Conservation (phyloP, 2,113 vertebrate species). For the Atlantisia rogersi region DNA sequence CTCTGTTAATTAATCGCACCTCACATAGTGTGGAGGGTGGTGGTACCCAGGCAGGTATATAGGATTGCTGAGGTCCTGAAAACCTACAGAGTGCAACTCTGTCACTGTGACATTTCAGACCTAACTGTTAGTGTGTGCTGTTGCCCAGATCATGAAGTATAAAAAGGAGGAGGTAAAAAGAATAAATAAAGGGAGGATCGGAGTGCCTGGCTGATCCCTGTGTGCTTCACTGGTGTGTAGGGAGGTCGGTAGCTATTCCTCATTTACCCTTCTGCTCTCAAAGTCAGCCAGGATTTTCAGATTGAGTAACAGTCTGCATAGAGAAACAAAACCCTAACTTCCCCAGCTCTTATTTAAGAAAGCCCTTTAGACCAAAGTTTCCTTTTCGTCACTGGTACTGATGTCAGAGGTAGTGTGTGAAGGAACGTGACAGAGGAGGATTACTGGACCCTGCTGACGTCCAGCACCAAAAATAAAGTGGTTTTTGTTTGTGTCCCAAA, state of each 20-base stretch:
- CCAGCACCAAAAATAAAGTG: not conserved
- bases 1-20: not conserved
- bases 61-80: not conserved
- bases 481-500: not conserved
- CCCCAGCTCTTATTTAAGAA: not conserved
- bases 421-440: not conserved
- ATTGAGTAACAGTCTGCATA: accelerated
- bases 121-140: not conserved
- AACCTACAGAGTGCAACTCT: not conserved
- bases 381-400: not conserved
- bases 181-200: accelerated
- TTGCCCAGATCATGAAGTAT: not conserved
- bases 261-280: not conserved
- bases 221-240: not conserved
- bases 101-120: not conserved
- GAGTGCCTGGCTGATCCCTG: not conserved
- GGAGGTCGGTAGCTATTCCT: not conserved
- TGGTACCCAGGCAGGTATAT: not conserved
- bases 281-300: not conserved
- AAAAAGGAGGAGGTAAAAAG: not conserved
- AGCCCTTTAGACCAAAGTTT: not conserved
- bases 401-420: not conserved
- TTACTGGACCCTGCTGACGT: not conserved
- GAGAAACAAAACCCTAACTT: not conserved
- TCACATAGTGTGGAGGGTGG: accelerated